Percentiles rank a stretch among this genome's conserved stretches.
These are phyloP conservation scores for Cuniculus paca DNA, from an alignment of 2,797 vertebrate species.

Conservation along the genomic window DNA sequence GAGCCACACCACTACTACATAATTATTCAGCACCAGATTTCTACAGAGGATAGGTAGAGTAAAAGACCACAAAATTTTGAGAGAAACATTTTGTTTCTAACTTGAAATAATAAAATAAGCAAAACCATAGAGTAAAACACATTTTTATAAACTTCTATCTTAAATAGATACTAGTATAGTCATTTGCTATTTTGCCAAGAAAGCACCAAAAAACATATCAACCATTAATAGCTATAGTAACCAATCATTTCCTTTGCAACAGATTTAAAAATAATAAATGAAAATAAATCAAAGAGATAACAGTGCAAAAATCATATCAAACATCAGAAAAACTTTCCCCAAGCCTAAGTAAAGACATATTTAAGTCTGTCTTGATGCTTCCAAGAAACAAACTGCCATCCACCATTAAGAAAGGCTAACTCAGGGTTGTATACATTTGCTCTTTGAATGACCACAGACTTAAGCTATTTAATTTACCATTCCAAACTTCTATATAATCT, in stretches of 20 bases:
- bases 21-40: background rate
- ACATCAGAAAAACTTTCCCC: background rate
- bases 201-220: conserved; percentile 23
- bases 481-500: background rate
- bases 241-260: background rate
- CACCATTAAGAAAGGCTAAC: background rate
- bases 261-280: conserved; percentile 9
- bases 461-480: conserved; percentile 15
- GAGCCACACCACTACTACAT: background rate
- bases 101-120: conserved; percentile 58
- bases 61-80: background rate
- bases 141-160: background rate
- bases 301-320: conserved; percentile 5
- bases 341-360: background rate
- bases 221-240: conserved; percentile 22
- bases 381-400: background rate
- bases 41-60: background rate
- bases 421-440: background rate
- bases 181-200: conserved; percentile 41
- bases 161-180: background rate
- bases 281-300: background rate
- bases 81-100: background rate
- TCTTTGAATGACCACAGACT: background rate
- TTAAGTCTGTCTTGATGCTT: background rate
- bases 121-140: background rate